Evolutionary conservation across 2,888 invertebrate genomes (phyloP), one percentile per base, ranked within the genome.

Genomic region (Julus scandinavius): DNA sequence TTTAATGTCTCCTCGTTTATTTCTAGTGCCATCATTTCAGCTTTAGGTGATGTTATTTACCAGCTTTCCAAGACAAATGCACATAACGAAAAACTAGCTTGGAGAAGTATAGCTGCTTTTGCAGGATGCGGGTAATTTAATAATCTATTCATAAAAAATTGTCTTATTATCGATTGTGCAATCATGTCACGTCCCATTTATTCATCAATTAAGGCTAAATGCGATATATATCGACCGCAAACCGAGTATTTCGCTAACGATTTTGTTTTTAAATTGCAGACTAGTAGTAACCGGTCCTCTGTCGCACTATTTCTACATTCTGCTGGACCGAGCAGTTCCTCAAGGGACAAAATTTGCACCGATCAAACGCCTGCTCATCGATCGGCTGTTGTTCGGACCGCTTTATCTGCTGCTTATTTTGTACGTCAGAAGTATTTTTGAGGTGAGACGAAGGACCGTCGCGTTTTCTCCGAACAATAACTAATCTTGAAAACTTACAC

Each of bases 111-210:
- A 17, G 85, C 54, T 50, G 85, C 88, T 2, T 85, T 83, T 29
- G 88, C 85, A 4, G 88, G 88, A 49, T 83, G 88, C 80, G 88
- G 88, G 88, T 88, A 87, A 54, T 11, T 49, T n/a, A n/a, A n/a
- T n/a, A n/a, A n/a, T n/a, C n/a, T n/a, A n/a, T n/a, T n/a, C n/a
- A n/a, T n/a, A n/a, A n/a, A n/a, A n/a, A n/a, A n/a, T n/a, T n/a
- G n/a, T n/a, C n/a, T n/a, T n/a, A n/a, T n/a, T n/a, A n/a, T n/a
- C n/a, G n/a, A n/a, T n/a, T n/a, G n/a, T n/a, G n/a, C n/a, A n/a
- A n/a, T n/a, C n/a, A n/a, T n/a, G n/a, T n/a, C n/a, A n/a, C n/a
- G n/a, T n/a, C n/a, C n/a, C n/a, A n/a, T n/a, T n/a, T n/a, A n/a
- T n/a, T n/a, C n/a, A n/a, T n/a, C n/a, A n/a, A n/a, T n/a, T n/a